phyloP scores from a whole-genome alignment of 2,113 vertebrate species.

The Hippocampus mohnikei region DNA sequence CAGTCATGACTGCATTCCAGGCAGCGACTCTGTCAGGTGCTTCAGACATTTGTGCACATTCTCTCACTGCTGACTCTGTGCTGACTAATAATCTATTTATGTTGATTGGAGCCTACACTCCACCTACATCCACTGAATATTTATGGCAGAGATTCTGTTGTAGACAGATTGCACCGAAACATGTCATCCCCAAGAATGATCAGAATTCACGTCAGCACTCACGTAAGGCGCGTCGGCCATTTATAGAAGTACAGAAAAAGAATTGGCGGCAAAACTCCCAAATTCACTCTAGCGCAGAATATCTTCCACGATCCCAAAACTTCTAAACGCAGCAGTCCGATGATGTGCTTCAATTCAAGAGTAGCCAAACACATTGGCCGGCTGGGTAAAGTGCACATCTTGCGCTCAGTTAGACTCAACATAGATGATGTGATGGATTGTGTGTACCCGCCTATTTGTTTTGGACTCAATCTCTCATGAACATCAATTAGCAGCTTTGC shows the following conservation, averaged over 20 bases:
- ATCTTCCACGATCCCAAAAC: background rate
- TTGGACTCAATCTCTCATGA: background rate
- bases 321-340: background rate
- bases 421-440: background rate
- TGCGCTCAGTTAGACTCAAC: background rate
- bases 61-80: background rate
- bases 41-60: background rate
- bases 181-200: background rate
- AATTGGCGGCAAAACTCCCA: background rate
- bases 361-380: background rate
- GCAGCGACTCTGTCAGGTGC: background rate
- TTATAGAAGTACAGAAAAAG: background rate
- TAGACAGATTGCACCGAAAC: constrained; percentile 1
- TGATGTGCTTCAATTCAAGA: background rate
- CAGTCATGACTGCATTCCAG: background rate
- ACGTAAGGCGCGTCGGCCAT: background rate
- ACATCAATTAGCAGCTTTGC: background rate
- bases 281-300: background rate
- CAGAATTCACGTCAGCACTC: background rate
- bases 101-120: background rate
- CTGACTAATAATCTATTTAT: background rate
- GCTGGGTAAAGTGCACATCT: background rate
- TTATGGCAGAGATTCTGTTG: background rate
- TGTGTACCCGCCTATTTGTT: background rate
- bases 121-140: constrained; percentile 1